Evolutionary conservation across 1,140 invertebrate genomes (phyloP), one percentile per base, ranked within the genome.

Genomic region (Drosophila watanabei): DNA sequence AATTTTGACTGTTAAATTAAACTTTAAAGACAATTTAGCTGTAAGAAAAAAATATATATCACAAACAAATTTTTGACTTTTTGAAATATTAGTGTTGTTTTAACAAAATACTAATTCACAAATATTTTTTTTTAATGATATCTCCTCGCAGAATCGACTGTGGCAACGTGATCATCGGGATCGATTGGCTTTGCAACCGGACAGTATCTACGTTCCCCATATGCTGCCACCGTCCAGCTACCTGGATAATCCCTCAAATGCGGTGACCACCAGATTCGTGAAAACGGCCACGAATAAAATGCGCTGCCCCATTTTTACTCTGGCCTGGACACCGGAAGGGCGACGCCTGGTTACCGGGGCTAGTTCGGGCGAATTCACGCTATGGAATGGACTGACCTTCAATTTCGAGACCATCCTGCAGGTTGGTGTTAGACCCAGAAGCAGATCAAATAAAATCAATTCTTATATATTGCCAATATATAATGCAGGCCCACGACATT

Each of bases 351-450:
- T 99, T 4, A 99, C 99, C 10, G 99, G 99, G 7, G 99, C 99
- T 14, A 99, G 98, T 2, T 99, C 98, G 78, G 99, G 99, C 24
- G 99, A 99, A 94, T 99, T 99, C 92, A 99, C 99, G 0, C 94
- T 99, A 4, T 99, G 99, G 99, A 99, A 99, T 95, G 99, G 99
- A 24, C 95, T 99, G 8, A 99, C 99, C 9, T 99, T 99, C 94
- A 99, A 99, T 94, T 99, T 99, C 95, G 99, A 99, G 95, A 99
- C 99, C 48, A 99, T 99, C 94, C 94, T 99, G 49, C 99, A 99
- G 96, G 98, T 98, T 94, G 93, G 84, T 93, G 16, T 24, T 10
- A 5, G 3, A 24, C 10, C 30, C 30, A 14, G 9, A n/a, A 8
- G 20, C 14, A 39, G n/a, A 33, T 52, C 18, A 32, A 24, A 4